A percentile compares a stretch with the other conserved stretches of the same genome.
Evolutionary conservation across 2,888 invertebrate species (phyloP).

Genomic region (Metallyticus violacea): DNA sequence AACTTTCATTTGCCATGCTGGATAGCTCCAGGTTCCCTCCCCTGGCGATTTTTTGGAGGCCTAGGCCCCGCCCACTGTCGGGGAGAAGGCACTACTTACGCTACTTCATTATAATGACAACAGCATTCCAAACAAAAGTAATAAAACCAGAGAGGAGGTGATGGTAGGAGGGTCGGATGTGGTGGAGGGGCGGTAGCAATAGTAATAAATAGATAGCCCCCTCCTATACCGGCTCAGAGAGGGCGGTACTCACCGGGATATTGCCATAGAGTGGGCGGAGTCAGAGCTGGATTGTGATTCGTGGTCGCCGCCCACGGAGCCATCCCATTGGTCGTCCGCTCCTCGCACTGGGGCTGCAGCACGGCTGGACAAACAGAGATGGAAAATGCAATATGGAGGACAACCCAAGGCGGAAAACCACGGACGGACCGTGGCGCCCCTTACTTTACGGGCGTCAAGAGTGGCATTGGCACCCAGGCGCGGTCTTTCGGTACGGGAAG

Average conservation of each 20-base stretch:
- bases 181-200: background rate
- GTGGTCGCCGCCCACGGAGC: slow-evolving; percentile 55
- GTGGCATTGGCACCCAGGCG: background rate
- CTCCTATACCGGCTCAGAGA: background rate
- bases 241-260: slow-evolving; percentile 61
- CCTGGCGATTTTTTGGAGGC: background rate
- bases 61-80: background rate
- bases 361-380: slow-evolving; percentile 33
- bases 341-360: slow-evolving; percentile 35
- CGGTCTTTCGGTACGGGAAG: background rate
- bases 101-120: slow-evolving; percentile 14
- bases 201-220: background rate
- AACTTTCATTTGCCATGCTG: background rate
- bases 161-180: background rate
- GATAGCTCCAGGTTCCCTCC: background rate
- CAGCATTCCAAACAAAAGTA: slow-evolving; percentile 12
- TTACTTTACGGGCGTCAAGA: background rate
- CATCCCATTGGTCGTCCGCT: slow-evolving; percentile 49
- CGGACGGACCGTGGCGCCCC: background rate
- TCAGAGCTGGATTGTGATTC: slow-evolving; percentile 44
- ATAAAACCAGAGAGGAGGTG: background rate
- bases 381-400: slow-evolving; percentile 13
- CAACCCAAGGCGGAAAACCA: background rate
- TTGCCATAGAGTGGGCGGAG: slow-evolving; percentile 69
- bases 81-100: background rate